Conservation (phyloP, 2,113 vertebrate genomes). For the Hemiscyllium ocellatum region DNA sequence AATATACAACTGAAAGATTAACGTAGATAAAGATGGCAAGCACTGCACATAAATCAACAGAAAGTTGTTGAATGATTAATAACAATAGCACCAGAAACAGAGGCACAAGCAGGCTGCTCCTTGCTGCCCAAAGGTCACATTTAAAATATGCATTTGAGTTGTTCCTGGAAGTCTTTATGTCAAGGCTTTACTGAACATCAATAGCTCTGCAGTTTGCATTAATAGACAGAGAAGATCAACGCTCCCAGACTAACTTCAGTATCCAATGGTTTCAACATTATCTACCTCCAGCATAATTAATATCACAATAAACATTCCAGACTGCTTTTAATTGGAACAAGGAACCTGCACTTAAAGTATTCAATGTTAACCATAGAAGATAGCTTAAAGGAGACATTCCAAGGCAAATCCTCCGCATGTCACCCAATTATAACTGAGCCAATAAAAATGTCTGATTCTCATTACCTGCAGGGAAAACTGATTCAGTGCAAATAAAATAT, state of each 20-base stretch:
- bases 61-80: background rate
- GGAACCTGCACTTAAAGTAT: background rate
- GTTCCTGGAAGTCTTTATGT: background rate
- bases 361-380: too few relatives aligned
- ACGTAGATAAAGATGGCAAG: background rate
- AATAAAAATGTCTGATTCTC: background rate
- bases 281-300: background rate
- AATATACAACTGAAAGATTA: background rate
- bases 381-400: background rate
- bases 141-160: background rate
- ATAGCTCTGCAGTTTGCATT: background rate
- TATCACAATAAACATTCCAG: slow-evolving; percentile 25
- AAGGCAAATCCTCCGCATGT: background rate
- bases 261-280: background rate
- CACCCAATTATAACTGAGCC: background rate
- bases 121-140: background rate
- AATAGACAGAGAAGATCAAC: background rate
- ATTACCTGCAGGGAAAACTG: background rate
- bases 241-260: background rate
- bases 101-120: background rate
- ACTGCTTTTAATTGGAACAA: background rate
- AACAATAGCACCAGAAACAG: background rate
- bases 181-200: background rate
- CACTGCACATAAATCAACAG: background rate
- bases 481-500: background rate